A percentile compares a stretch with the other conserved stretches of the same genome.
Conservation (phyloP, 2,888 invertebrate genomes). For the Nezara viridula region DNA sequence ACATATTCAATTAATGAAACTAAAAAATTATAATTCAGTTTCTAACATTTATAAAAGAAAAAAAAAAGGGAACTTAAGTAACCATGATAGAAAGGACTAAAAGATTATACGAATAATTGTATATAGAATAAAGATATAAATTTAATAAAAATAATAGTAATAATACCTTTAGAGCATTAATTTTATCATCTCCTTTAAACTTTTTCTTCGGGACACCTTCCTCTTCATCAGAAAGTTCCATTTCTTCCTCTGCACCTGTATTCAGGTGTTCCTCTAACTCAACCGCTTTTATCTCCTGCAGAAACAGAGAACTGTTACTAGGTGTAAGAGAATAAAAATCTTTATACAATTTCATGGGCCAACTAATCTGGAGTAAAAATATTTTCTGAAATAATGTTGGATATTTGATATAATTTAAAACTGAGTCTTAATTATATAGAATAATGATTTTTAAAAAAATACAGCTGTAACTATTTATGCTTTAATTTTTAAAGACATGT, state of each 20-base stretch:
- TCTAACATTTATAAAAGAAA: background rate
- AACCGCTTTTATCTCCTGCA: slow-evolving; percentile 78
- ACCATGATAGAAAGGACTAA: background rate
- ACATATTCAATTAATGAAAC: too few relatives aligned
- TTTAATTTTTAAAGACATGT: background rate
- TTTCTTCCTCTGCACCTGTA: slow-evolving; percentile 83
- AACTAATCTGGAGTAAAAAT: background rate
- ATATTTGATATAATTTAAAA: background rate
- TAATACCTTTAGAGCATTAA: slow-evolving; percentile 66
- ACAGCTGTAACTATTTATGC: background rate
- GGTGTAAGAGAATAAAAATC: background rate
- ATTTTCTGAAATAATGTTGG: background rate
- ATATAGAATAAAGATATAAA: slow-evolving; percentile 16
- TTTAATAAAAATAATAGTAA: too few relatives aligned
- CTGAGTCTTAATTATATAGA: slow-evolving; percentile 8
- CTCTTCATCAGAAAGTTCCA: slow-evolving; percentile 80
- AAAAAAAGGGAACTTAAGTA: background rate
- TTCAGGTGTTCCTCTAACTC: slow-evolving; percentile 77
- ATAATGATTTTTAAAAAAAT: background rate
- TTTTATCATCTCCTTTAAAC: slow-evolving; percentile 67
- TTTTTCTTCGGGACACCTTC: slow-evolving; percentile 67
- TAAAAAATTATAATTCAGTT: too few relatives aligned
- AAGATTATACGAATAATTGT: background rate
- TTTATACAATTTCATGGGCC: background rate
- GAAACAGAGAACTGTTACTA: background rate